phyloP scores from a whole-genome alignment of 2,797 vertebrate species.

The Neoniphon sammara region DNA sequence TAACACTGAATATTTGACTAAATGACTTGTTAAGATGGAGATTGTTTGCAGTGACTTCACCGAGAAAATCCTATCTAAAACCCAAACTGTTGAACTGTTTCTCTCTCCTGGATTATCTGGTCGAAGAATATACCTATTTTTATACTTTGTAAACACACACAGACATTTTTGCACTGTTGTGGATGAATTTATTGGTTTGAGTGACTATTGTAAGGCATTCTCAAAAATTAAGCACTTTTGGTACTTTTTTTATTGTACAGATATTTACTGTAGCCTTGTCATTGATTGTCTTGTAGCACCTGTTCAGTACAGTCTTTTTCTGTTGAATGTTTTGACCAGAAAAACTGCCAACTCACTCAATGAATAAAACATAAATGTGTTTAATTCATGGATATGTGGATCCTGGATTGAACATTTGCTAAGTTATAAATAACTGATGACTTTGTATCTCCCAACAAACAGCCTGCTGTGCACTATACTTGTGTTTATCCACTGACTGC shows the following conservation, averaged over 20 bases:
- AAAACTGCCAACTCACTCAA: constrained; percentile 27
- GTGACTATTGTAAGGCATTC: constrained; percentile 25
- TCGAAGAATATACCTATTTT: background rate
- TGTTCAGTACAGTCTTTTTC: constrained; percentile 12
- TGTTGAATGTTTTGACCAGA: background rate
- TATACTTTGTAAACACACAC: background rate
- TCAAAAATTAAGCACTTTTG: constrained; percentile 62
- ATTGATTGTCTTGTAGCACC: constrained; percentile 22
- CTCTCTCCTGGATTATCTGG: background rate
- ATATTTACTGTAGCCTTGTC: constrained; percentile 23
- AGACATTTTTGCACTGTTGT: constrained; percentile 70
- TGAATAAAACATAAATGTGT: constrained; percentile 11
- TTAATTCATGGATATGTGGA: constrained; percentile 27
- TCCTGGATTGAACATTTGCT: constrained; percentile 45
- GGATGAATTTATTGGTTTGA: constrained; percentile 40
- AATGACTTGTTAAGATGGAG: no score
- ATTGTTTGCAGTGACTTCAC: background rate
- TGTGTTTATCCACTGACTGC: constrained; percentile 53
- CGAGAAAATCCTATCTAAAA: constrained; percentile 1
- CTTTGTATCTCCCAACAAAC: constrained; percentile 22
- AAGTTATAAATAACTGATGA: constrained; percentile 54
- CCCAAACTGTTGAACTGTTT: no score
- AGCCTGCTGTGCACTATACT: constrained; percentile 15
- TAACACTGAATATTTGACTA: no score
- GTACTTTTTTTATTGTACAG: constrained; percentile 50